Conservation (phyloP, 2,113 vertebrate genomes). For the Rhizomys pruinosus region DNA sequence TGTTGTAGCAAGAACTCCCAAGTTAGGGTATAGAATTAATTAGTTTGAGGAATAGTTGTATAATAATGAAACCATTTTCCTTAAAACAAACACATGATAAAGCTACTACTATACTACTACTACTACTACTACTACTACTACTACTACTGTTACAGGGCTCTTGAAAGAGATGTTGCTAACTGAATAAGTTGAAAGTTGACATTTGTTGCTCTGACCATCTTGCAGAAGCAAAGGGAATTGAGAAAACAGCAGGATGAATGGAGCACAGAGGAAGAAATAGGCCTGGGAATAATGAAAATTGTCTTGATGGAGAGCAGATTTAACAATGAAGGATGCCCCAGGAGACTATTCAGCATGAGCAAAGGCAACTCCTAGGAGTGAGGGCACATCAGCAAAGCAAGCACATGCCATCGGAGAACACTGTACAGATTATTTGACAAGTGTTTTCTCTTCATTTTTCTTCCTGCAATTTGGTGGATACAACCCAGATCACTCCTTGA, state of each 20-base stretch:
- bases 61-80: neutral
- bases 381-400: neutral
- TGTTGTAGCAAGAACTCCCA: neutral
- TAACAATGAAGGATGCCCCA: constrained; percentile 34
- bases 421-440: neutral
- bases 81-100: neutral
- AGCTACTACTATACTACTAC: too few relatives aligned
- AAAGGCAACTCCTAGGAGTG: neutral
- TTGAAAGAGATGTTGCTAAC: constrained; percentile 5
- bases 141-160: neutral
- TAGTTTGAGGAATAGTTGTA: neutral
- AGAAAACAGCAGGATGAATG: constrained; percentile 53
- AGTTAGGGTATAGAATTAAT: neutral
- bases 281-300: neutral
- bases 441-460: neutral
- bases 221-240: neutral
- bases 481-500: neutral
- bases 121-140: too few relatives aligned
- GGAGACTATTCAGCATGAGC: neutral
- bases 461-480: neutral
- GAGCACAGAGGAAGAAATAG: neutral
- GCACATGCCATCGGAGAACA: neutral
- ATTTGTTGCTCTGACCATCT: neutral
- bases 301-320: neutral
- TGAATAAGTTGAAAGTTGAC: neutral